These are phyloP conservation scores for Talpa occidentalis DNA, from an alignment of 2,113 vertebrate species.

Conservation along the genomic window DNA sequence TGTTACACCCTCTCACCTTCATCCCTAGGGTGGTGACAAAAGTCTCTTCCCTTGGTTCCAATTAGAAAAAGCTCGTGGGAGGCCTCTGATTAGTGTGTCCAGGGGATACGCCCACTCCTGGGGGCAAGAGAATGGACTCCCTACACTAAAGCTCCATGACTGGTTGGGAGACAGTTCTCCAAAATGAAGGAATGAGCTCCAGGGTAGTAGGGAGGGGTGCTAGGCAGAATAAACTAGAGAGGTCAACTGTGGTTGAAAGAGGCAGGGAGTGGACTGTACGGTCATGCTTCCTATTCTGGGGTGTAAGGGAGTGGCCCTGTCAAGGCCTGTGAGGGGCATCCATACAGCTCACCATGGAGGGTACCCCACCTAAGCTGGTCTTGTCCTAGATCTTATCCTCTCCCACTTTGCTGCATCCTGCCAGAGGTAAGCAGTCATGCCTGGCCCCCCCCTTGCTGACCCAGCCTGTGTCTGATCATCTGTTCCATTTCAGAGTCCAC, in stretches of 20 bases:
- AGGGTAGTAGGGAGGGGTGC: background rate
- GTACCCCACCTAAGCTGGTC: no score
- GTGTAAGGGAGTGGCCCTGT: background rate
- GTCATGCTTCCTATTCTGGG: background rate
- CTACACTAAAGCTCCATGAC: background rate
- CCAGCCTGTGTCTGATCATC: background rate
- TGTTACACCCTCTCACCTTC: background rate
- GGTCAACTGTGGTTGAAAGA: background rate
- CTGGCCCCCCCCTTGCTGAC: background rate
- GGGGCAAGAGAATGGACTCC: no score
- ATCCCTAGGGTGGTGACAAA: background rate
- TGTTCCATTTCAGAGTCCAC: background rate
- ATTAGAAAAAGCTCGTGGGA: background rate
- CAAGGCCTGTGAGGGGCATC: background rate
- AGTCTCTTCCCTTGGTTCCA: background rate
- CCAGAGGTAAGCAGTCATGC: background rate
- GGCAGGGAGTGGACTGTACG: background rate
- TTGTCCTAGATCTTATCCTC: background rate
- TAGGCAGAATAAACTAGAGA: background rate
- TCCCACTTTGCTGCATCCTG: background rate
- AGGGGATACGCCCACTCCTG: background rate
- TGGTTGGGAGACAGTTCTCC: background rate
- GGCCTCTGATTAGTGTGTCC: background rate
- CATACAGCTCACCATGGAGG: background rate
- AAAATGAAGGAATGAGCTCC: background rate